phyloP scores from a whole-genome alignment of 2,797 vertebrate genomes.

The Setipinna tenuifilis region DNA sequence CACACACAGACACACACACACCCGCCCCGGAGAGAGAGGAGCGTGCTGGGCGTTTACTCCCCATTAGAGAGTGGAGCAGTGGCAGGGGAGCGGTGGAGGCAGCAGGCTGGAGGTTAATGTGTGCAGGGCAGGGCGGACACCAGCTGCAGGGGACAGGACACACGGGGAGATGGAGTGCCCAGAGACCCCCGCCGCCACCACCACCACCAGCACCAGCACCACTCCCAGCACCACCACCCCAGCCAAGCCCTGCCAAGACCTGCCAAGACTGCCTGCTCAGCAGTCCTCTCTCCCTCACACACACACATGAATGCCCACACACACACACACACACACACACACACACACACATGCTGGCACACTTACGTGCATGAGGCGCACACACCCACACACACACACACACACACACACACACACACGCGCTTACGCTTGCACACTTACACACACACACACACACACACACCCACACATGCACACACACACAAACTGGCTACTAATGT shows the following conservation, averaged over 20 bases:
- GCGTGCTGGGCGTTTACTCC: slow-evolving; percentile 4
- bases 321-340: no score
- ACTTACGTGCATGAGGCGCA: no score
- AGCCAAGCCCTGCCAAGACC: no score
- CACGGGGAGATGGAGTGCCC: background rate
- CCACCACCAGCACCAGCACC: no score
- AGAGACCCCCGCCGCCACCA: background rate
- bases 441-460: slow-evolving; percentile 4
- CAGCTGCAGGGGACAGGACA: slow-evolving; percentile 30
- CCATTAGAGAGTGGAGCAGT: background rate
- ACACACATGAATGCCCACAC: background rate
- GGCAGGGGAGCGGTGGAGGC: background rate
- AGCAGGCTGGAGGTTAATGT: slow-evolving; percentile 71
- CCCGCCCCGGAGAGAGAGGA: background rate
- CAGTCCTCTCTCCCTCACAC: background rate
- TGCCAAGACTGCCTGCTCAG: background rate
- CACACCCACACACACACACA: background rate
- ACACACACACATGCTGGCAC: no score
- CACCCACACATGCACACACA: slow-evolving; percentile 39
- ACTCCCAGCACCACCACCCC: background rate
- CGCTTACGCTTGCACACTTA: background rate
- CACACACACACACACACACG: background rate
- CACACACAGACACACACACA: no score
- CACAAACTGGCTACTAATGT: slow-evolving; percentile 27
- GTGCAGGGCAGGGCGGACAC: slow-evolving; percentile 47